These are phyloP conservation scores for Cyprinodon brontotheroides DNA, from an alignment of 2,113 vertebrate species.

Conservation along the genomic window DNA sequence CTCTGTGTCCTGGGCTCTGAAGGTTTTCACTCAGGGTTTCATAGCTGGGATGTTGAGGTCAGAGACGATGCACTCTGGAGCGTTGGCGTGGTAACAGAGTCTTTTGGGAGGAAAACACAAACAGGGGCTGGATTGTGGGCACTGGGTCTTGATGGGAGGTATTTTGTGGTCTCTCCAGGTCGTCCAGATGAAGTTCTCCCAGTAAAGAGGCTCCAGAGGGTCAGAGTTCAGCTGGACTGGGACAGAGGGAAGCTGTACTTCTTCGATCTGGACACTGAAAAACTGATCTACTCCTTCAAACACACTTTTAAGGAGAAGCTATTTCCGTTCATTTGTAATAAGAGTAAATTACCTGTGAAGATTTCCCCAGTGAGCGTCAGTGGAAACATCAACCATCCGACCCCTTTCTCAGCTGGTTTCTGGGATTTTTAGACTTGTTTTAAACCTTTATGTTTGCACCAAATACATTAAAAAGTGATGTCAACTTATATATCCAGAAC, in stretches of 20 bases:
- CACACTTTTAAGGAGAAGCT: conserved; percentile 8
- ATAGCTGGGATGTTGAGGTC: conserved; percentile 35
- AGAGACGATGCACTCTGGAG: neutral
- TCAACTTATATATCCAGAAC: too few relatives aligned
- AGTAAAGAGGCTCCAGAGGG: conserved; percentile 1
- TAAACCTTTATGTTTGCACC: too few relatives aligned
- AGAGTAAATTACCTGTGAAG: neutral
- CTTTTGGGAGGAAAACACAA: neutral
- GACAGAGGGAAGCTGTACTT: conserved; percentile 4
- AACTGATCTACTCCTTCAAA: conserved; percentile 22
- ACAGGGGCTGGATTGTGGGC: conserved; percentile 15
- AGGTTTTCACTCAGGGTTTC: conserved; percentile 19
- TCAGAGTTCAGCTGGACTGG: conserved; percentile 30
- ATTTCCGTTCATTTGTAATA: neutral
- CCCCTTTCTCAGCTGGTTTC: neutral
- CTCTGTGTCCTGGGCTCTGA: conserved; percentile 16
- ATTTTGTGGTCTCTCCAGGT: neutral
- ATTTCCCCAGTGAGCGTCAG: neutral
- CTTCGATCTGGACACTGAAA: conserved; percentile 5
- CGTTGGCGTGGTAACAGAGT: conserved; percentile 22
- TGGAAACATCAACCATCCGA: too few relatives aligned
- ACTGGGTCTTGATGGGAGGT: conserved; percentile 1
- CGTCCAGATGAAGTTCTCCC: neutral
- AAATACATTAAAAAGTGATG: too few relatives aligned
- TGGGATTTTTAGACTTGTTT: too few relatives aligned